Evolutionary conservation across 2,797 vertebrate species (phyloP).

Genomic region (Neosilurus hyrtlii): DNA sequence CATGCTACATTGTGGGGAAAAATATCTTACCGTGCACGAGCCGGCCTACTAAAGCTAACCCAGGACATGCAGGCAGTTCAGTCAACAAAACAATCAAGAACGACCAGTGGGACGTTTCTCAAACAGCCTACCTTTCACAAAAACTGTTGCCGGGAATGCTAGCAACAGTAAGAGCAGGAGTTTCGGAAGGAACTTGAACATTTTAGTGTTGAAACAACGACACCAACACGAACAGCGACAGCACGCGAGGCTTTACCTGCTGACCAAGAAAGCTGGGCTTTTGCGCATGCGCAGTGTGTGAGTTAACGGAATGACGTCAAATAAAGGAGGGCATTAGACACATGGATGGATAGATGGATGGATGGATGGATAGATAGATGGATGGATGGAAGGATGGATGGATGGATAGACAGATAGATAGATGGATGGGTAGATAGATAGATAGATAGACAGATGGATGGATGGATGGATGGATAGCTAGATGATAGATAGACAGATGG

Average conservation of each 20-base stretch:
- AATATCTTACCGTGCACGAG: not conserved
- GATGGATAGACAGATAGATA: no score
- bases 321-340: not conserved
- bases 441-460: no score
- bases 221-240: not conserved
- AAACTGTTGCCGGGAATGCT: conserved; percentile 66
- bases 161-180: conserved; percentile 69
- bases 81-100: not conserved
- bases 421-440: no score
- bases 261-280: not conserved
- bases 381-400: no score
- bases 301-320: not conserved
- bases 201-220: conserved; percentile 48
- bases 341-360: no score
- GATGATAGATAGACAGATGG: no score
- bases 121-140: conserved; percentile 63
- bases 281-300: conserved; percentile 28
- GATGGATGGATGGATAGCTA: no score
- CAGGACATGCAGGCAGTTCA: not conserved
- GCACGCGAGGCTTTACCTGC: not conserved
- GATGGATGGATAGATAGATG: no score
- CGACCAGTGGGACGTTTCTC: not conserved
- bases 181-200: conserved; percentile 69
- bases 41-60: not conserved
- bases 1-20: not conserved